Evolutionary conservation across 1,140 invertebrate species (phyloP), one percentile per base, ranked within the genome.

Genomic region (Atta cephalotes): DNA sequence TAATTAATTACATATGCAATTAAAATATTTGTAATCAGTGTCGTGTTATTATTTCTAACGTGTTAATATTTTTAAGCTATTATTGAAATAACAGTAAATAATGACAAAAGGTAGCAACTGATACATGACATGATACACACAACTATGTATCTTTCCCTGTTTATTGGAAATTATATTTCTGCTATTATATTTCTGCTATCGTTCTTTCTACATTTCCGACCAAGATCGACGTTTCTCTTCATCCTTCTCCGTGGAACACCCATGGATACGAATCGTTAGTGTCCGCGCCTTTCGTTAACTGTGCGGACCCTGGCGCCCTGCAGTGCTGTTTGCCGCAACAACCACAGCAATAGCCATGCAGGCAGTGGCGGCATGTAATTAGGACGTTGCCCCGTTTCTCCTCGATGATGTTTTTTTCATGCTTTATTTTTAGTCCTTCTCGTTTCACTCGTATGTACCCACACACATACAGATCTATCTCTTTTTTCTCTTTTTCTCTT

Each of bases 361-460:
- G 31, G 6, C 82, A 56, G 28, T 66, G 62, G 65, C 65, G 76
- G 85, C 65, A 80, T 62, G 85, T 86, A 86, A 86, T 86, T 86
- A 81, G 85, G 35, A 81, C 77, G 65, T 81, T 39, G 77, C 63
- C 68, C 16, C 49, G 39, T 45, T 68, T 78, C 60, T 81, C 14
- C 80, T 51, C 49, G n/a, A 62, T 45, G 53, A 70, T 16, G 56
- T 25, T 79, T 85, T 70, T 72, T 35, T 60, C 35, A 2, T 86
- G 35, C 35, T 79, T 74, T 74, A 74, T 72, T 82, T 82, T 31
- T 21, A 25, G 49, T 60, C 65, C 53, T 51, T 25, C 53, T 45
- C 35, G 25, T 39, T 84, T n/a, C n/a, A 5, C 6, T 76, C 16
- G 39, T 31, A 31, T 39, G 10, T 63, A 76, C 53, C 21, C n/a